These are phyloP conservation scores for Sebastolobus alascanus DNA, from an alignment of 2,797 vertebrate genomes.

Conservation along the genomic window DNA sequence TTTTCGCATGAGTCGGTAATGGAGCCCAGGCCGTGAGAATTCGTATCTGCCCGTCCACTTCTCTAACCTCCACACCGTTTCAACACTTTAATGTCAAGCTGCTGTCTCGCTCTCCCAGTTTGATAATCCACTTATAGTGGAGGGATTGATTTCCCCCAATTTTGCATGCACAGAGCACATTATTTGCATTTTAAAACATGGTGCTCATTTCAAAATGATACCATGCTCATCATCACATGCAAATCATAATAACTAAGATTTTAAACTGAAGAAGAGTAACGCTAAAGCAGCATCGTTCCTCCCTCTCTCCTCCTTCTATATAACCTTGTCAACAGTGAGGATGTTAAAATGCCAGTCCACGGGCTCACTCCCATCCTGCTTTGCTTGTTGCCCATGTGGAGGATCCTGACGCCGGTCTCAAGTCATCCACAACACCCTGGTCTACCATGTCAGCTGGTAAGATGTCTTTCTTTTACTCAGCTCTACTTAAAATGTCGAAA, in stretches of 20 bases:
- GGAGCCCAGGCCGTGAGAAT: neutral
- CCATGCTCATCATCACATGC: neutral
- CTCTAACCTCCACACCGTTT: neutral
- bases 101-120: neutral
- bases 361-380: constrained; percentile 68
- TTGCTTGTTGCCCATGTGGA: constrained; percentile 68
- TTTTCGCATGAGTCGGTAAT: neutral
- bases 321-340: constrained; percentile 69
- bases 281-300: neutral
- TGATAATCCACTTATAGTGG: neutral
- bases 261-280: neutral
- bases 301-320: constrained; percentile 2
- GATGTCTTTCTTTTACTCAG: neutral
- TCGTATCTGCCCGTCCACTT: neutral
- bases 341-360: constrained; percentile 85
- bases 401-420: constrained; percentile 50
- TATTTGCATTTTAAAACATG: neutral
- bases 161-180: neutral
- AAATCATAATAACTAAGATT: neutral
- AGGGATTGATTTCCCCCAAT: neutral
- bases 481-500: neutral
- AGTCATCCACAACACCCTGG: constrained; percentile 70
- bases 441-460: constrained; percentile 81
- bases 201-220: neutral
- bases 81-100: neutral